Percentiles rank a stretch among this genome's conserved stretches.
Conservation (phyloP, 2,797 vertebrate genomes). For the Melanotaenia nigrans region DNA sequence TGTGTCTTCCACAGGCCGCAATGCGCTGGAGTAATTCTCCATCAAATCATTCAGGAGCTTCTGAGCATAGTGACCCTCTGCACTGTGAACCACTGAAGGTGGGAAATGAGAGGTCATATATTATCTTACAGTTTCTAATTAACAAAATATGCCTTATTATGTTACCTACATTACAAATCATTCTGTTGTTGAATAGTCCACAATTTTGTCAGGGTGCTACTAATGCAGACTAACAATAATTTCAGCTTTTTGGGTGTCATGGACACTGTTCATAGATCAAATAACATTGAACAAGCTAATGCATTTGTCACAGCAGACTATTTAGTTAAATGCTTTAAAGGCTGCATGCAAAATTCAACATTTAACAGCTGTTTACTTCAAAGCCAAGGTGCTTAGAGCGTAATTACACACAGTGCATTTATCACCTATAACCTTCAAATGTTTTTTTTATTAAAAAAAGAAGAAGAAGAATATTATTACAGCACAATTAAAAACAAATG, state of each 20-base stretch:
- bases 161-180: background rate
- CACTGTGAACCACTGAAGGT: conserved; percentile 82
- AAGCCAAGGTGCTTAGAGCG: background rate
- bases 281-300: background rate
- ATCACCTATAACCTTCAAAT: background rate
- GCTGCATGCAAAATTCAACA: background rate
- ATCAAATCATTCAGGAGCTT: conserved; percentile 92
- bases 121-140: background rate
- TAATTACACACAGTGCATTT: conserved; percentile 10
- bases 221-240: background rate
- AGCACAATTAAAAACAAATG: background rate
- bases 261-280: background rate
- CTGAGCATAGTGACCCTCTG: conserved; percentile 92
- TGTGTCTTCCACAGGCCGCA: conserved; percentile 95
- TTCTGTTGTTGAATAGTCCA: background rate
- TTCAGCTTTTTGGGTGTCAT: background rate
- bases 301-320: background rate
- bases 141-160: background rate
- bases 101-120: conserved; percentile 2
- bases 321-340: background rate
- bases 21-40: conserved; percentile 92
- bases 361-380: background rate
- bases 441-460: background rate
- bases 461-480: background rate
- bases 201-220: background rate